Evolutionary conservation across 2,888 invertebrate genomes (phyloP).

Genomic region (Acanthosepion esculentum): DNA sequence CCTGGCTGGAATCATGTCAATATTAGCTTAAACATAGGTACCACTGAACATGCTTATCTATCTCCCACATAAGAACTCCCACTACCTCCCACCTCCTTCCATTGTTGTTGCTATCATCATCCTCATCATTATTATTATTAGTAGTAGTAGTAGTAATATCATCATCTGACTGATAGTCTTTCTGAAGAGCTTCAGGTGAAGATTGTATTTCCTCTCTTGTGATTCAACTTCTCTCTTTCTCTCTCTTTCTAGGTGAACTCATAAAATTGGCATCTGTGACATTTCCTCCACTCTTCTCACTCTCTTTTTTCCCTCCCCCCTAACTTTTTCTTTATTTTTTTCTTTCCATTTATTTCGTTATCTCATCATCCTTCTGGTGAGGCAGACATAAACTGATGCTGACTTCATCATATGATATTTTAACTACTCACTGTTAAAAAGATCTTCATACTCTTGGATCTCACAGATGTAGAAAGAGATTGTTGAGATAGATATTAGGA

Average conservation of each 20-base stretch:
- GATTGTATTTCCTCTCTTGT: background rate
- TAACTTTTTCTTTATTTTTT: background rate
- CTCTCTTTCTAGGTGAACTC: slow-evolving; percentile 14
- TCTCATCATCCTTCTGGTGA: background rate
- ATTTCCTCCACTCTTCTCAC: background rate
- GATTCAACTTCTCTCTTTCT: background rate
- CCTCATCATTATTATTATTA: background rate
- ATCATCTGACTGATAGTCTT: slow-evolving; percentile 34
- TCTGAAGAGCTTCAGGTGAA: background rate
- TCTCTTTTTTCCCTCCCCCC: background rate
- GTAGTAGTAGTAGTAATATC: background rate
- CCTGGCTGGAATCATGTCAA: background rate
- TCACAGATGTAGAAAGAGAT: background rate
- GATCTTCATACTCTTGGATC: background rate
- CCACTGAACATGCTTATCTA: background rate
- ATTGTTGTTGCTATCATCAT: background rate
- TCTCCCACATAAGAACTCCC: background rate
- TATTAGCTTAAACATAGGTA: background rate
- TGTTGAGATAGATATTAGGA: background rate
- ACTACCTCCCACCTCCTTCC: background rate
- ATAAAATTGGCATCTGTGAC: background rate
- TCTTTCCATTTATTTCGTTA: background rate
- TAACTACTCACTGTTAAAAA: background rate
- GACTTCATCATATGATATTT: slow-evolving; percentile 33
- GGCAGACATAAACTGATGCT: background rate